Evolutionary conservation across 2,888 invertebrate species (phyloP).

Genomic region (Lasioglossum malachurum): DNA sequence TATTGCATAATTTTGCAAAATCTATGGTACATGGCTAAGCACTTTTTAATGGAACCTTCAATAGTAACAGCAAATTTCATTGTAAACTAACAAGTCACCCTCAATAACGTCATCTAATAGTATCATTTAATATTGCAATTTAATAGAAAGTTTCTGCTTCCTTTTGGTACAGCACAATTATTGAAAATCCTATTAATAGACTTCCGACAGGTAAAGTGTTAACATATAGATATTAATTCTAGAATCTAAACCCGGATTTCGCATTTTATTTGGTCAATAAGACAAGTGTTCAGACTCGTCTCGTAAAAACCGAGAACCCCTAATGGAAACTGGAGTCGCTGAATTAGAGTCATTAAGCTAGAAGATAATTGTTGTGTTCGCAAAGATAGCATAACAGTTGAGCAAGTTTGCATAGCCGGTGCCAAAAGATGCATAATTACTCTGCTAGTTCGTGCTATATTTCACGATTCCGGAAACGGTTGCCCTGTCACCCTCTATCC

Average conservation of each 20-base stretch:
- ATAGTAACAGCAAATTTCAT: no score
- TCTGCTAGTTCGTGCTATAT: not conserved
- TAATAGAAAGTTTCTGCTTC: no score
- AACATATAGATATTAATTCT: not conserved
- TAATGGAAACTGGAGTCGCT: not conserved
- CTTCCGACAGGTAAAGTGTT: not conserved
- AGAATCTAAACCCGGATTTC: not conserved
- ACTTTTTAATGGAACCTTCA: no score
- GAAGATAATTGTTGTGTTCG: not conserved
- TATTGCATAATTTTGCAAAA: no score
- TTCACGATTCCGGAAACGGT: slow-evolving; percentile 28
- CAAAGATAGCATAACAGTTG: not conserved
- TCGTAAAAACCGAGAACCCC: not conserved
- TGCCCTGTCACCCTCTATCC: slow-evolving; percentile 39
- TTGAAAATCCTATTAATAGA: no score
- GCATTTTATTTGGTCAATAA: not conserved
- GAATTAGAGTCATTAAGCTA: not conserved
- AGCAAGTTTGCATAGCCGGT: slow-evolving; percentile 2
- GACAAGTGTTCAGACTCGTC: not conserved
- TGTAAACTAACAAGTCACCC: no score
- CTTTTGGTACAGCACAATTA: no score
- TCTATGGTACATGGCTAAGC: no score
- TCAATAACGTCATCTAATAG: no score
- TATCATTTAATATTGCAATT: no score
- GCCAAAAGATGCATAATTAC: slow-evolving; percentile 8